Base-by-base conservation (phyloP, 2,113 vertebrate species). In the Mormyrus lacerda region DNA sequence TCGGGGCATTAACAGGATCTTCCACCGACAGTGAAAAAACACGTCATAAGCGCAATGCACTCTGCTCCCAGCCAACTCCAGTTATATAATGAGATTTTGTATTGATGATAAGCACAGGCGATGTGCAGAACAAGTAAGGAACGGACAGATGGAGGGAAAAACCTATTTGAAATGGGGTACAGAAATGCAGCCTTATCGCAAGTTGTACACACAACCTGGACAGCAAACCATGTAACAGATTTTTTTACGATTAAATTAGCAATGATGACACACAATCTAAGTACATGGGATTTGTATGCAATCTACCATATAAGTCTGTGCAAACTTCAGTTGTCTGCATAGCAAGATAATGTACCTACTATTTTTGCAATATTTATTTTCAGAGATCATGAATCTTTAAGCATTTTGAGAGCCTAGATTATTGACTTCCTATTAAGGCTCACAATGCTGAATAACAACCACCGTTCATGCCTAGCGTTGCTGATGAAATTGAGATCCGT, bases 31-130 rank as follows among this genome's bases (percentile, higher is more conserved):
- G 85, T 89, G 55, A 86, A 50, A 51, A 65, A 87, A 48, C 21
- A 53, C 91, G 89, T 89, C 87, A 82, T 84, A 48, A 45, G 83
- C 85, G 84, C 51, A 45, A 27, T 21, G 42, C 31, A 6, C 73
- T 79, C 31, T 76, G 82, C 45, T 73, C 85, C 47, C 79, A 48
- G 47, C 73, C 88, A 82, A 85, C 83, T 84, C 73, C n/a, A 15
- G 82, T 91, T 91, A 89, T 88, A 76, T 87, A 91, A 91, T 87
- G 50, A 85, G 90, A 87, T 90, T 90, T 73, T 55, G 83, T 85
- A 48, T 50, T 48, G 47, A 85, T 85, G 35, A 85, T 42, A 27
- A 27, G 69, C 31, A 21, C 73, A 19, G 61, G 61, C 27, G n/a
- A 31, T 69, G 27, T 69, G 61, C 61, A 31, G 61, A 31, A 69